phyloP scores from a whole-genome alignment of 2,888 invertebrate species.

The Stenchaetothrips biformis region DNA sequence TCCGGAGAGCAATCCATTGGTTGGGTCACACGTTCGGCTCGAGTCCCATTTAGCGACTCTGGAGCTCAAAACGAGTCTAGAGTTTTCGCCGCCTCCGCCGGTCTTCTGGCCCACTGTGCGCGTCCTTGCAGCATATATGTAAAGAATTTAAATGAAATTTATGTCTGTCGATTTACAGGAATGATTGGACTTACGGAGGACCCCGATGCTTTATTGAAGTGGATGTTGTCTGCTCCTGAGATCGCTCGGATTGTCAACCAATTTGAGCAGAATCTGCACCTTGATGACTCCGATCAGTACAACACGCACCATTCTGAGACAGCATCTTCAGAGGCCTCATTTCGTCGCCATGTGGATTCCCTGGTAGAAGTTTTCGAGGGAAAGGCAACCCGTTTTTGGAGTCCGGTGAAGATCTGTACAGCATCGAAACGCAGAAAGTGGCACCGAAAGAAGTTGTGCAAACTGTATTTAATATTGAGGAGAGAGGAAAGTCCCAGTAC shows the following conservation, averaged over 20 bases:
- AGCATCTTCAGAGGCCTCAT: not conserved
- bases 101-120: no score
- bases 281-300: not conserved
- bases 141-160: not conserved
- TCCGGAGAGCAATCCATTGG: no score
- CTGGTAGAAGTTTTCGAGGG: not conserved
- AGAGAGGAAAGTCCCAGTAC: not conserved
- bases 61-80: not conserved
- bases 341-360: not conserved
- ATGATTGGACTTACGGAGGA: not conserved
- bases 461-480: not conserved
- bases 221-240: not conserved
- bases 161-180: not conserved
- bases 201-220: not conserved
- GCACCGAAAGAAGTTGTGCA: not conserved
- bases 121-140: not conserved
- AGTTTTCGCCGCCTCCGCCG: no score
- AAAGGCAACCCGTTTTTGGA: not conserved
- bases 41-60: not conserved
- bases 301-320: not conserved
- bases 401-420: not conserved
- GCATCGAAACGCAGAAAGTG: not conserved
- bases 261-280: not conserved
- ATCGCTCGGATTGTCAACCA: not conserved
- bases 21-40: not conserved